A percentile compares a stretch with the other conserved stretches of the same genome.
phyloP scores from a whole-genome alignment of 2,888 invertebrate species.

The Cataglyphis albicans region DNA sequence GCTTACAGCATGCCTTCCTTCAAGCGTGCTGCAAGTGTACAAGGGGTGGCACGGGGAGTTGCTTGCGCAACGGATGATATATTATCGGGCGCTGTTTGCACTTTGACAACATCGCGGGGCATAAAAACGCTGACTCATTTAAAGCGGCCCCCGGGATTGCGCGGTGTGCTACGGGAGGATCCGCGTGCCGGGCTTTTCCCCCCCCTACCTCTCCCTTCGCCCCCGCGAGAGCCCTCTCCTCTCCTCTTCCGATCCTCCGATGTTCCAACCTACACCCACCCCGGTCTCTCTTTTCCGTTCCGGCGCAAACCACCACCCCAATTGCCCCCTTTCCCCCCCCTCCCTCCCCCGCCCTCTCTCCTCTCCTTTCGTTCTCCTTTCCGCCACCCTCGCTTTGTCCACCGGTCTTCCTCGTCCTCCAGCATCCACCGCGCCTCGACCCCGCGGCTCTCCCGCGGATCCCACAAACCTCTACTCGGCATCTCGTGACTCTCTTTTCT shows the following conservation, averaged over 20 bases:
- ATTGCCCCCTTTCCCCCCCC: constrained; percentile 33
- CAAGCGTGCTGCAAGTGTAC: constrained; percentile 47
- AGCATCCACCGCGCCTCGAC: constrained; percentile 64
- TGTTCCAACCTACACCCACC: constrained; percentile 64
- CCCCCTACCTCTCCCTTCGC: constrained; percentile 62
- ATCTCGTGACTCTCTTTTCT: constrained; percentile 83
- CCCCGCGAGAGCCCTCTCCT: constrained; percentile 56
- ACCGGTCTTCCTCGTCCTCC: constrained; percentile 54
- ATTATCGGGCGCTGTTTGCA: constrained; percentile 86
- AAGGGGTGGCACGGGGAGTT: constrained; percentile 69
- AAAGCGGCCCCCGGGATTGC: constrained; percentile 86
- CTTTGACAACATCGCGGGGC: constrained; percentile 86
- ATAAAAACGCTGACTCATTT: constrained; percentile 86
- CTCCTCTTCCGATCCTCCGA: constrained; percentile 69
- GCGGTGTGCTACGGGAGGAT: constrained; percentile 75
- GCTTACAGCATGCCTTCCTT: constrained; percentile 53
- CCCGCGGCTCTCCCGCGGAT: constrained; percentile 56
- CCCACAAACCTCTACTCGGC: constrained; percentile 61
- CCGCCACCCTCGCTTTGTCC: constrained; percentile 68
- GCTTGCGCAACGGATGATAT: constrained; percentile 84
- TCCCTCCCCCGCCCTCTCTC: no score
- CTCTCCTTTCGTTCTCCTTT: constrained; percentile 56
- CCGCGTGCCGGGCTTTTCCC: constrained; percentile 77
- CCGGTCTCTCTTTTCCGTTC: constrained; percentile 64
- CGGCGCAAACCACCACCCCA: constrained; percentile 57